A percentile compares a stretch with the other conserved stretches of the same genome.
phyloP scores from a whole-genome alignment of 2,888 invertebrate genomes.

The Sphaerophoria rueppellii region DNA sequence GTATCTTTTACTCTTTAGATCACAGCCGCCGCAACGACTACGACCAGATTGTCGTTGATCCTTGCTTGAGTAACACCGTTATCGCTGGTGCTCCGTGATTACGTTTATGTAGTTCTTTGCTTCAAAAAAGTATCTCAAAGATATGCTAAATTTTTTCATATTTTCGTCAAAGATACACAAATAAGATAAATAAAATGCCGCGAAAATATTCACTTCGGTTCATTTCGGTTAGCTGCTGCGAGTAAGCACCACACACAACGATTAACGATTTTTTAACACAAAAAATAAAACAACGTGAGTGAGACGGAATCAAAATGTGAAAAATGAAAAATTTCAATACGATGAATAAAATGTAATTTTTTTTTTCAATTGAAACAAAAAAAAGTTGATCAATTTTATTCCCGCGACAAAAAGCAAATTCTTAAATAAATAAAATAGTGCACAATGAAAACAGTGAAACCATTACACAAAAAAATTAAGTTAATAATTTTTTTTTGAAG shows the following conservation, averaged over 20 bases:
- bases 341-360: conserved; percentile 58
- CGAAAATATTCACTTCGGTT: conserved; percentile 19
- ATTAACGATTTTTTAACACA: conserved; percentile 6
- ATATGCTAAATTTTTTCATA: conserved; percentile 76
- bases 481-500: conserved; percentile 16
- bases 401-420: conserved; percentile 13
- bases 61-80: conserved; percentile 68
- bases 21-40: conserved; percentile 64
- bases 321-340: conserved; percentile 60
- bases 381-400: conserved; percentile 38
- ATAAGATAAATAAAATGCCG: conserved; percentile 29
- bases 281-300: conserved; percentile 59
- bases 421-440: conserved; percentile 36
- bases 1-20: conserved; percentile 70
- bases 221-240: conserved; percentile 15
- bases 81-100: conserved; percentile 53
- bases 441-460: conserved; percentile 68
- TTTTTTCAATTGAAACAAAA: conserved; percentile 15
- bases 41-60: conserved; percentile 75
- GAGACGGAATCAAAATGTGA: conserved; percentile 46
- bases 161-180: conserved; percentile 65
- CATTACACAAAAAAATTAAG: conserved; percentile 26
- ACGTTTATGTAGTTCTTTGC: conserved; percentile 27
- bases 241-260: conserved; percentile 36
- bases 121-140: conserved; percentile 70